Conservation (phyloP, 2,113 vertebrate species). For the Tragelaphus strepsiceros region DNA sequence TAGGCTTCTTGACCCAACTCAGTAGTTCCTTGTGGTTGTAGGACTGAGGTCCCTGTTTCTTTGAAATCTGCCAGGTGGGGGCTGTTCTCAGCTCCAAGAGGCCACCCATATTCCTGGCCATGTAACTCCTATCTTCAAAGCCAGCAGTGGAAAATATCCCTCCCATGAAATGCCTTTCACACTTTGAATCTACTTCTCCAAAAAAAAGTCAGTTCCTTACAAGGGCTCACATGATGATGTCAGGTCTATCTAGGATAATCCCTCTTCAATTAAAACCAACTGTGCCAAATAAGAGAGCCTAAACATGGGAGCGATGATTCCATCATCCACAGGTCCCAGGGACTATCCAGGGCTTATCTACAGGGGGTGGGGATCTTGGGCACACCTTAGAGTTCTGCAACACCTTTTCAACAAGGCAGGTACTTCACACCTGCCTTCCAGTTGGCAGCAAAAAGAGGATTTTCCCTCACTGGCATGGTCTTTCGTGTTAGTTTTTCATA, state of each 20-base stretch:
- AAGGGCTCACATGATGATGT: not conserved
- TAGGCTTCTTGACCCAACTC: not conserved
- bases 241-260: not conserved
- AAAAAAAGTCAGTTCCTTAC: not conserved
- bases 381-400: not conserved
- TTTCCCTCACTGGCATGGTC: not conserved
- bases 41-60: not conserved
- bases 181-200: not conserved
- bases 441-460: not conserved
- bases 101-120: not conserved
- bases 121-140: not conserved
- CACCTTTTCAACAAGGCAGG: not conserved
- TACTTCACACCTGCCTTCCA: not conserved
- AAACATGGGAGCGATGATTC: not conserved
- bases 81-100: not conserved
- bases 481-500: not conserved
- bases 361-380: not conserved
- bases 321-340: not conserved
- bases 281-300: not conserved
- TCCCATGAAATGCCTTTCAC: not conserved
- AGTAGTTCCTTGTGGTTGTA: not conserved
- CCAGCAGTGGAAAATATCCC: not conserved
- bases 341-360: not conserved
- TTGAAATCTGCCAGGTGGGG: not conserved
- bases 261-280: not conserved